Evolutionary conservation across 1,140 invertebrate genomes (phyloP).

Genomic region (Halesus radiatus): DNA sequence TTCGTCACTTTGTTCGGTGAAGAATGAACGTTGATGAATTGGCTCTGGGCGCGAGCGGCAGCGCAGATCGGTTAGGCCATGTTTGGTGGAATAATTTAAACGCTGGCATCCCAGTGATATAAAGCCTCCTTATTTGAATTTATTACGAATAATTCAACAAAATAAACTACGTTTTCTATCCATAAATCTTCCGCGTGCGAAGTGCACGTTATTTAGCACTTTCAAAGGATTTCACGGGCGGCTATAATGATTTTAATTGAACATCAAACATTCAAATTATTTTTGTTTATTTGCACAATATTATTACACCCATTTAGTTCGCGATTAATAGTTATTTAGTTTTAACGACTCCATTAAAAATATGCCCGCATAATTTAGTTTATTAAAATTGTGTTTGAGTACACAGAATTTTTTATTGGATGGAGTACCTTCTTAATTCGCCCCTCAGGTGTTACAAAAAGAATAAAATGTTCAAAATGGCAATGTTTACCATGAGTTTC

Average conservation of each 20-base stretch:
- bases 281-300: not conserved
- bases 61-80: constrained; percentile 8
- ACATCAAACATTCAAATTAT: not conserved
- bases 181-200: constrained; percentile 31
- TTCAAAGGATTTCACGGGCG: not conserved
- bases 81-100: constrained; percentile 39
- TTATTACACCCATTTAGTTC: too few relatives aligned
- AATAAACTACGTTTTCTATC: constrained; percentile 35
- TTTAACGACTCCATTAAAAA: too few relatives aligned
- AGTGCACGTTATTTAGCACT: constrained; percentile 22
- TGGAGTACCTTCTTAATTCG: too few relatives aligned
- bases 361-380: too few relatives aligned
- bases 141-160: constrained; percentile 43
- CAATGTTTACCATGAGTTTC: too few relatives aligned
- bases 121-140: constrained; percentile 43
- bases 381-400: too few relatives aligned
- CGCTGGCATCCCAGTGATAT: constrained; percentile 34
- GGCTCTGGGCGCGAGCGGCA: not conserved
- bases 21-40: too few relatives aligned
- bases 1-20: too few relatives aligned
- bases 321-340: too few relatives aligned
- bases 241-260: constrained; percentile 15
- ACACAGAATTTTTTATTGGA: too few relatives aligned
- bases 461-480: too few relatives aligned
- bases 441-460: too few relatives aligned